These are phyloP conservation scores for Cynodonichthys magdalenae DNA, from an alignment of 2,797 vertebrate species.

Conservation along the genomic window DNA sequence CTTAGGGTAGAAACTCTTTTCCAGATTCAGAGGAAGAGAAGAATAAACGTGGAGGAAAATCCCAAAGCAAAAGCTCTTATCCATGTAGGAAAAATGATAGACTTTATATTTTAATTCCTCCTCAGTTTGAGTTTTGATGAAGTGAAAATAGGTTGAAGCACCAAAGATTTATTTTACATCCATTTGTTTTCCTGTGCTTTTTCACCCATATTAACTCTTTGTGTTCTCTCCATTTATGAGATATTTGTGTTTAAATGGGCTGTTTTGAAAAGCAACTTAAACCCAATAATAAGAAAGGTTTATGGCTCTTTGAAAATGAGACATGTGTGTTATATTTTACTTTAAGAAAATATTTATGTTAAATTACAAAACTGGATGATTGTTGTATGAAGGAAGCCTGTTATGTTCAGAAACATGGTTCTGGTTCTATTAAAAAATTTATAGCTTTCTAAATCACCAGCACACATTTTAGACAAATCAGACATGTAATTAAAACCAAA, in stretches of 20 bases:
- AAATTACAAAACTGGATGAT: too few species aligned
- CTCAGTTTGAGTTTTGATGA: slow-evolving; percentile 2
- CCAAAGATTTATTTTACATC: not conserved
- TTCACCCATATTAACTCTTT: not conserved
- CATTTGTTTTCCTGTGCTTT: slow-evolving; percentile 1
- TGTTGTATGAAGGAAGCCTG: not conserved
- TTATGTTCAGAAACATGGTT: not conserved
- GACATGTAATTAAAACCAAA: not conserved
- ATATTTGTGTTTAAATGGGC: too few species aligned
- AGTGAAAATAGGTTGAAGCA: not conserved
- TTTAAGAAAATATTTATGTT: too few species aligned
- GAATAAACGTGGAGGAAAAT: not conserved
- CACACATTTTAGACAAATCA: not conserved
- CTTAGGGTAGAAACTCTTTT: slow-evolving; percentile 1
- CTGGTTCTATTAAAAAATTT: not conserved
- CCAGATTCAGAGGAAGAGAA: not conserved
- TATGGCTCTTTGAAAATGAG: too few species aligned
- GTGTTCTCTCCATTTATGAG: too few species aligned
- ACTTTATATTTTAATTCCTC: not conserved
- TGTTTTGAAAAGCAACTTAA: not conserved
- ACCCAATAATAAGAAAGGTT: not conserved
- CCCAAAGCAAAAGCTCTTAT: not conserved
- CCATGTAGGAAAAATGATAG: not conserved
- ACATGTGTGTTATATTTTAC: too few species aligned
- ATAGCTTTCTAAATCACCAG: slow-evolving; percentile 10